phyloP scores from a whole-genome alignment of 2,113 vertebrate genomes.

The Budorcas taxicolor region DNA sequence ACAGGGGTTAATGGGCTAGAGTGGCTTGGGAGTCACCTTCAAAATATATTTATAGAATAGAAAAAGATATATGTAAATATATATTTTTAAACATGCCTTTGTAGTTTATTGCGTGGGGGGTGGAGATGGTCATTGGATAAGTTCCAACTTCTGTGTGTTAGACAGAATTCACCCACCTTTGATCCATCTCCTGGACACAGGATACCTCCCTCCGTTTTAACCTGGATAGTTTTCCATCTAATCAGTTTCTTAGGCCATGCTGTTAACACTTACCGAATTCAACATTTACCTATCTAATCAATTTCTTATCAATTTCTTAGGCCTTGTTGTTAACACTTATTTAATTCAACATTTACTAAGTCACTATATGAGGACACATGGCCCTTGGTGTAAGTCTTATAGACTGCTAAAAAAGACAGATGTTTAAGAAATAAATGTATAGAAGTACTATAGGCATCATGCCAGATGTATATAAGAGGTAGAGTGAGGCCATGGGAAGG shows the following conservation, averaged over 20 bases:
- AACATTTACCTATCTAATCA: background rate
- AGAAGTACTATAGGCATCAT: background rate
- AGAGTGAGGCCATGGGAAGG: background rate
- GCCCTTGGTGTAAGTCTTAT: background rate
- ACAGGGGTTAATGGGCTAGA: background rate
- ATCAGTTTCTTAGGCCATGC: background rate
- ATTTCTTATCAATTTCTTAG: background rate
- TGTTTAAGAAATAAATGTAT: background rate
- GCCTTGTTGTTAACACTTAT: background rate
- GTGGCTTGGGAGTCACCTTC: background rate
- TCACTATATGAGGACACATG: background rate
- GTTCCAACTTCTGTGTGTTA: background rate
- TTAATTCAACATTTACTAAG: background rate
- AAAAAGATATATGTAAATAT: background rate
- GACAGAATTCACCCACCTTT: background rate
- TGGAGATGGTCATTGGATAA: background rate
- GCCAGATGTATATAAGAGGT: background rate
- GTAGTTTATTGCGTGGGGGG: background rate
- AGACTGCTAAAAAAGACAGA: background rate
- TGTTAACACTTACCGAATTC: background rate
- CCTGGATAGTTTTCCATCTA: background rate
- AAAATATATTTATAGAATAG: background rate
- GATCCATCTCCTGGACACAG: background rate
- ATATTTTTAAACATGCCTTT: background rate
- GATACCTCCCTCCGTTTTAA: background rate